Percentiles rank a stretch among this genome's conserved stretches.
Evolutionary conservation across 2,797 vertebrate genomes (phyloP).

Genomic region (Harpia harpyja): DNA sequence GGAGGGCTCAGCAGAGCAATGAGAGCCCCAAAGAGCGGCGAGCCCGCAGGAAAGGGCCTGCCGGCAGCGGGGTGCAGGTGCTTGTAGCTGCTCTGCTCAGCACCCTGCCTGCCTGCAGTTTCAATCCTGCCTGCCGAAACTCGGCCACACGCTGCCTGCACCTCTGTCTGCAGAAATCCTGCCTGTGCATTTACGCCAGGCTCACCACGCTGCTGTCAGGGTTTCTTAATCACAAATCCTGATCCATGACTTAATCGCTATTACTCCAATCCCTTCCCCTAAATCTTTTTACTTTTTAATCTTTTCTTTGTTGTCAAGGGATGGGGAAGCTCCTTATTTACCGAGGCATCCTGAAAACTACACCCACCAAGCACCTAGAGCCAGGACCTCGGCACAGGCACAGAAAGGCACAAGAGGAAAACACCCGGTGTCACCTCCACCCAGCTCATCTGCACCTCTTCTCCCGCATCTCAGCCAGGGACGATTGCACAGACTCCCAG

Average conservation of each 20-base stretch:
- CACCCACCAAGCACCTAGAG: background rate
- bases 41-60: background rate
- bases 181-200: fast-evolving
- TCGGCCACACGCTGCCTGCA: background rate
- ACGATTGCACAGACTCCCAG: fast-evolving
- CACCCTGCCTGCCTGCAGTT: too few species aligned
- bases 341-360: background rate
- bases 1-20: background rate
- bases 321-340: background rate
- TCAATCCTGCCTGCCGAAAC: background rate
- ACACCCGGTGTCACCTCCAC: fast-evolving
- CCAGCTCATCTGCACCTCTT: background rate
- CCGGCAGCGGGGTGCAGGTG: fast-evolving
- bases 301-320: background rate
- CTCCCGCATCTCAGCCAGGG: background rate
- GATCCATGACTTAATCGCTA: conserved; percentile 28
- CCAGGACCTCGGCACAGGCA: background rate
- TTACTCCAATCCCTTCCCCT: background rate
- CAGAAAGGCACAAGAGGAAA: background rate
- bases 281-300: conserved; percentile 48
- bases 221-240: background rate
- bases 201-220: background rate
- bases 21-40: background rate
- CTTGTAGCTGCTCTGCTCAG: background rate
- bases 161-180: background rate